These are phyloP conservation scores for Dipodomys merriami DNA, from an alignment of 2,113 vertebrate genomes.

Conservation along the genomic window DNA sequence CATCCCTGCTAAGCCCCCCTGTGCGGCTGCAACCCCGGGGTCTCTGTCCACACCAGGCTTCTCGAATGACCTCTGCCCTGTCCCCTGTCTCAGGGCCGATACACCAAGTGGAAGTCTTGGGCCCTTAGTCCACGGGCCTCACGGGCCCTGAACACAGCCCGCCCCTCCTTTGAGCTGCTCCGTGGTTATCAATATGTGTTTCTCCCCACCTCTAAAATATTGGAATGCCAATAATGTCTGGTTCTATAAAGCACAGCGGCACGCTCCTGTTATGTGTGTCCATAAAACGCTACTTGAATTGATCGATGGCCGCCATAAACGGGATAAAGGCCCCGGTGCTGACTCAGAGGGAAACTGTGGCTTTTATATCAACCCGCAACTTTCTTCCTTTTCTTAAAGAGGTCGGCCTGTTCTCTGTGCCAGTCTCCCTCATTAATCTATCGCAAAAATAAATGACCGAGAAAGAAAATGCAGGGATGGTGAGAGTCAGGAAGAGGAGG, in stretches of 20 bases:
- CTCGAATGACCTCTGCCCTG: neutral
- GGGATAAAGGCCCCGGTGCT: neutral
- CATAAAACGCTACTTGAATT: conserved; percentile 63
- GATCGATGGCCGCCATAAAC: conserved; percentile 64
- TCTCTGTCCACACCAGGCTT: no score
- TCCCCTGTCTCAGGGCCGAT: neutral
- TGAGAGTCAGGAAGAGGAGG: accelerated
- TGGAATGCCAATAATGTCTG: conserved; percentile 55
- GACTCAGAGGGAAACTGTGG: conserved; percentile 29
- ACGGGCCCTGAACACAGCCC: conserved; percentile 21
- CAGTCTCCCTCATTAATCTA: neutral
- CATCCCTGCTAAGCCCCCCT: neutral
- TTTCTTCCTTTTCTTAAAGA: neutral
- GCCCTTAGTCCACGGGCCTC: neutral
- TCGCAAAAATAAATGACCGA: neutral
- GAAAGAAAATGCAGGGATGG: neutral
- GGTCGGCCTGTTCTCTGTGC: neutral
- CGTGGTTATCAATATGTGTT: conserved; percentile 5
- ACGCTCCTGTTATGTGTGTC: conserved; percentile 12
- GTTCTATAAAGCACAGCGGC: conserved; percentile 49
- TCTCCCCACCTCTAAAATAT: conserved; percentile 50
- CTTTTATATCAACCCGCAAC: conserved; percentile 22
- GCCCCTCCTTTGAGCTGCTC: conserved; percentile 29
- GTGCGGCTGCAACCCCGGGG: accelerated
- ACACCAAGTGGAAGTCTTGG: neutral